Conservation (phyloP, 2,113 vertebrate species). For the Lichenostomus cassidix region DNA sequence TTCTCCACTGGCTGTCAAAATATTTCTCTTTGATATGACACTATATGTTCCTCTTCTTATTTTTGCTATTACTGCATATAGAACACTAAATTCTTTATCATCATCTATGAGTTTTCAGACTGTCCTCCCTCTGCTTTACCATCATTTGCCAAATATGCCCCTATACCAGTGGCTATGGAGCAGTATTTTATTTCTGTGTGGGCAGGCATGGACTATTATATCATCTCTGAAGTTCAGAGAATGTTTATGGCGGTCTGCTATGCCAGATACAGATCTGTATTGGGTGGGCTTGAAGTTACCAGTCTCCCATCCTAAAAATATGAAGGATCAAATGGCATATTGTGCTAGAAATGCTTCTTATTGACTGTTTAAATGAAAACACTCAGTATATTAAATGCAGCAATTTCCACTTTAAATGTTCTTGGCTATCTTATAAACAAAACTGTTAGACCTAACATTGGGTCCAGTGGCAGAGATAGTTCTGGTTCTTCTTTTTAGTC, state of each 20-base stretch:
- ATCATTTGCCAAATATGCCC: background rate
- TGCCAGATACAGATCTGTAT: background rate
- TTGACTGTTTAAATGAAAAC: background rate
- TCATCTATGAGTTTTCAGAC: background rate
- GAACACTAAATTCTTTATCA: background rate
- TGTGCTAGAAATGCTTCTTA: background rate
- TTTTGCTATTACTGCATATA: background rate
- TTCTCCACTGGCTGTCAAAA: slow-evolving; percentile 1
- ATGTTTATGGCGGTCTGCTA: background rate
- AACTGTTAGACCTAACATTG: accelerated
- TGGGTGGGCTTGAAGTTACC: background rate
- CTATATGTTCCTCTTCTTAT: background rate
- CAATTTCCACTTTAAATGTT: background rate
- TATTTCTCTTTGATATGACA: slow-evolving; percentile 37
- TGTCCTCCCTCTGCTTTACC: background rate
- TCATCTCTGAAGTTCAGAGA: background rate
- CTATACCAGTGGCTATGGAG: background rate
- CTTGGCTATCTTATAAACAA: background rate
- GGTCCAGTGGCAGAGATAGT: background rate
- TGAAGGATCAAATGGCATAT: background rate
- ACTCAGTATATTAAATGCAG: background rate
- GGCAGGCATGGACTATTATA: background rate
- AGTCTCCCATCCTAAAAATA: background rate
- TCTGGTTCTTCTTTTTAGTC: background rate
- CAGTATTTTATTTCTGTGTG: background rate